Evolutionary conservation across 2,797 vertebrate genomes (phyloP).

Genomic region (Paramormyrops hopkinsi): DNA sequence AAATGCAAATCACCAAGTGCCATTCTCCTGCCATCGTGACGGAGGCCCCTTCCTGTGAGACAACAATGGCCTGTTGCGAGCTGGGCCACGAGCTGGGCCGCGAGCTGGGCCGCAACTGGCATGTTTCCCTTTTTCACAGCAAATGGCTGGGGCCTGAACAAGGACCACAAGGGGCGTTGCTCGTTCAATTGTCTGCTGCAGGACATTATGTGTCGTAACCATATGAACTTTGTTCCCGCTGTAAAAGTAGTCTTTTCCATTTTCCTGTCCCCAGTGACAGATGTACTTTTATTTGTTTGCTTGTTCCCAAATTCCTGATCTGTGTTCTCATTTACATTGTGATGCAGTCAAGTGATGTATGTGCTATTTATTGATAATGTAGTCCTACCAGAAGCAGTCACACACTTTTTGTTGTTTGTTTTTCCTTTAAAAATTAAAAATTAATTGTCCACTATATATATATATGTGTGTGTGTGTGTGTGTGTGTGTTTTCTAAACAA

Average conservation of each 20-base stretch:
- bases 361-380: not conserved
- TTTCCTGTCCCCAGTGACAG: constrained; percentile 58
- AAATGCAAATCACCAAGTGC: constrained; percentile 64
- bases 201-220: constrained; percentile 60
- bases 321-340: constrained; percentile 52
- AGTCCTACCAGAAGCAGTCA: not conserved
- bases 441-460: not conserved
- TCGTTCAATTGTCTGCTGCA: constrained; percentile 68
- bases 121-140: constrained; percentile 72
- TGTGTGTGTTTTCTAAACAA: not conserved
- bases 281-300: constrained; percentile 70
- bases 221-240: constrained; percentile 63
- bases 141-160: constrained; percentile 75
- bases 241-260: constrained; percentile 59
- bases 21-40: constrained; percentile 59
- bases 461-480: not conserved
- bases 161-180: constrained; percentile 71
- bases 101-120: constrained; percentile 32
- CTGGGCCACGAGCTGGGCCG: constrained; percentile 31
- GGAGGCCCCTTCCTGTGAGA: constrained; percentile 70
- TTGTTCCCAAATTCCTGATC: constrained; percentile 45
- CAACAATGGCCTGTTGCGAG: constrained; percentile 71
- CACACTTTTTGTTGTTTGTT: not conserved
- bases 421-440: not conserved
- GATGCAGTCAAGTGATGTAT: constrained; percentile 24